Evolutionary conservation across 2,797 vertebrate genomes (phyloP).

Genomic region (Falco novaeseelandiae): DNA sequence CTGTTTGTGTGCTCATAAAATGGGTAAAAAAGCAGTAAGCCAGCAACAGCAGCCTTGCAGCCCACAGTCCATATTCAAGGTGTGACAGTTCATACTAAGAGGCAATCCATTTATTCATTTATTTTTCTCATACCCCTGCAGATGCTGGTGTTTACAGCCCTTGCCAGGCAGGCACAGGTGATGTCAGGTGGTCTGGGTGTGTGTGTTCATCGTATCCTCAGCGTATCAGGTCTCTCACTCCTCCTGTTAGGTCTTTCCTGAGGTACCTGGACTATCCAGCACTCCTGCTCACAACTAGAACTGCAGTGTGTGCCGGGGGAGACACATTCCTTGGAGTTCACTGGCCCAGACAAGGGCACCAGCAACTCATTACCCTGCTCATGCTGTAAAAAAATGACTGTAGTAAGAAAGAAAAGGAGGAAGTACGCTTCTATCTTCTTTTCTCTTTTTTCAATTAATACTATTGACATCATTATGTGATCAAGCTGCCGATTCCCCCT

Average conservation of each 20-base stretch:
- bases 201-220: not conserved
- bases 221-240: not conserved
- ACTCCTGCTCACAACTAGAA: not conserved
- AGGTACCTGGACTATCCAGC: not conserved
- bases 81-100: not conserved
- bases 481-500: not conserved
- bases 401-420: not conserved
- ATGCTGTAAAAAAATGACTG: not conserved
- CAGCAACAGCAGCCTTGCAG: not conserved
- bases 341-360: not conserved
- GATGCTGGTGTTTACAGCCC: fast-evolving
- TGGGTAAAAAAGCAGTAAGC: not conserved
- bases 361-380: not conserved
- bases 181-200: not conserved
- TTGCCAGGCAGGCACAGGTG: not conserved
- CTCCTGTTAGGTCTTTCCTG: not conserved
- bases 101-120: not conserved
- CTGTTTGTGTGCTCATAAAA: not conserved
- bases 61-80: not conserved
- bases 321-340: not conserved
- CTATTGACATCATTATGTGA: not conserved
- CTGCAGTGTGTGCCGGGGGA: not conserved
- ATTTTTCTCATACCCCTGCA: not conserved
- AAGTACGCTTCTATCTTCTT: not conserved
- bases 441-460: not conserved